phyloP scores from a whole-genome alignment of 2,113 vertebrate species.

The Amblyornis subalaris region DNA sequence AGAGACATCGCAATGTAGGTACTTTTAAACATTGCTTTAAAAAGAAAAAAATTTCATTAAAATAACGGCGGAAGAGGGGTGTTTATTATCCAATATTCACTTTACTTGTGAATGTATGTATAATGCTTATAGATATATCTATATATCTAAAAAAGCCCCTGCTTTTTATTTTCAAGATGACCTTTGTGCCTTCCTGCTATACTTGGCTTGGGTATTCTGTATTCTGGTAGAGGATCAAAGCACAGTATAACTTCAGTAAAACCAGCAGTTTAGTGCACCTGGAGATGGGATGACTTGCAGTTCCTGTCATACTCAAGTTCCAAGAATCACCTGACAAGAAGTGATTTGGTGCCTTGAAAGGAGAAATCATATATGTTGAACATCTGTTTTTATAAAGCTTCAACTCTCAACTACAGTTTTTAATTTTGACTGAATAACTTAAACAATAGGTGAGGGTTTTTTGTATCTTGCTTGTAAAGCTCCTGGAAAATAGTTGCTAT shows the following conservation, averaged over 20 bases:
- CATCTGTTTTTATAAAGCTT: conserved; percentile 21
- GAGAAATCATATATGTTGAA: neutral
- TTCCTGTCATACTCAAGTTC: conserved; percentile 51
- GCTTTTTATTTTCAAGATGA: neutral
- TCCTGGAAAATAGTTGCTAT: neutral
- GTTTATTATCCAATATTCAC: neutral
- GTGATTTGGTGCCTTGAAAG: neutral
- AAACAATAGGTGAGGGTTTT: neutral
- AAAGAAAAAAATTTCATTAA: neutral
- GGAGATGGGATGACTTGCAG: conserved; percentile 73
- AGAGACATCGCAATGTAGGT: neutral
- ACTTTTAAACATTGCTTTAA: neutral
- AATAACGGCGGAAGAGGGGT: accelerated
- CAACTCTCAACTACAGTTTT: neutral
- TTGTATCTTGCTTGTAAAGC: neutral
- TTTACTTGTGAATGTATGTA: neutral
- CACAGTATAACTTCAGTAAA: conserved; percentile 16
- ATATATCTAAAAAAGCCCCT: neutral
- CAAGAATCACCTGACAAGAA: conserved; percentile 49
- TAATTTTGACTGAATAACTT: neutral
- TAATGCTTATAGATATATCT: neutral
- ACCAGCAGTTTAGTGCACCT: conserved; percentile 64
- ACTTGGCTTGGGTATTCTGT: conserved; percentile 57
- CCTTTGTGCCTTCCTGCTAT: conserved; percentile 33
- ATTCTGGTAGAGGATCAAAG: conserved; percentile 65